Conservation (phyloP, 2,888 invertebrate genomes). For the Lagria hirta region DNA sequence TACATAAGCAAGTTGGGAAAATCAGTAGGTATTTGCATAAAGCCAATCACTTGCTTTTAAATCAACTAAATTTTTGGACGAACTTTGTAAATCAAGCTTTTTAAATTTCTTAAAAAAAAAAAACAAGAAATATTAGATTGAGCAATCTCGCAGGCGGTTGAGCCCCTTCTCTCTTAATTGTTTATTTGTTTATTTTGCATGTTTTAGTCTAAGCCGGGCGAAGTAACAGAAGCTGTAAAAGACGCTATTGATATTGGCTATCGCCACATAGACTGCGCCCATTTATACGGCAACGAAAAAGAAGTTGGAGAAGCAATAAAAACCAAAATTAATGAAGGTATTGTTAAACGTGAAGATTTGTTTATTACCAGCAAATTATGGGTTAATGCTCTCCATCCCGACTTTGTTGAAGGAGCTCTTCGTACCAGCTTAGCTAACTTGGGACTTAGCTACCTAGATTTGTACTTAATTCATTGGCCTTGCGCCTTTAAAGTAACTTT, state of each 20-base stretch:
- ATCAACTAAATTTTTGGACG: too few relatives aligned
- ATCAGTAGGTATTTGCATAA: too few relatives aligned
- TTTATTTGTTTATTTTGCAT: slow-evolving; percentile 8
- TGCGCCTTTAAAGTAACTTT: background rate
- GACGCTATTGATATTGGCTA: slow-evolving; percentile 75
- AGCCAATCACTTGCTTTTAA: too few relatives aligned
- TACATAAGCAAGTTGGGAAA: too few relatives aligned
- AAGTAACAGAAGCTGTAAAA: slow-evolving; percentile 64
- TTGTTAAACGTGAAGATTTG: slow-evolving; percentile 66
- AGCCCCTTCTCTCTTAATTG: slow-evolving; percentile 7
- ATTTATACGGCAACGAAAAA: slow-evolving; percentile 67
- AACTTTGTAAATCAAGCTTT: too few relatives aligned
- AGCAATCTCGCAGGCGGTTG: slow-evolving; percentile 5
- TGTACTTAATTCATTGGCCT: background rate
- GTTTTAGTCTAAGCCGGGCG: slow-evolving; percentile 63
- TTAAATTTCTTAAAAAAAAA: too few relatives aligned
- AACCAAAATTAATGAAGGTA: slow-evolving; percentile 63
- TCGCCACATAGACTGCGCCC: slow-evolving; percentile 72
- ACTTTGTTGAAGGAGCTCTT: slow-evolving; percentile 70
- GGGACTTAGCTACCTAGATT: background rate
- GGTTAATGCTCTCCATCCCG: slow-evolving; percentile 78
- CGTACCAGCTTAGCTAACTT: too few relatives aligned
- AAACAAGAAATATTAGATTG: slow-evolving; percentile 3
- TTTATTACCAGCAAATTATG: slow-evolving; percentile 69
- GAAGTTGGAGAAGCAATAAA: slow-evolving; percentile 66